Conservation (phyloP, 2,888 invertebrate species). For the Patella depressa region DNA sequence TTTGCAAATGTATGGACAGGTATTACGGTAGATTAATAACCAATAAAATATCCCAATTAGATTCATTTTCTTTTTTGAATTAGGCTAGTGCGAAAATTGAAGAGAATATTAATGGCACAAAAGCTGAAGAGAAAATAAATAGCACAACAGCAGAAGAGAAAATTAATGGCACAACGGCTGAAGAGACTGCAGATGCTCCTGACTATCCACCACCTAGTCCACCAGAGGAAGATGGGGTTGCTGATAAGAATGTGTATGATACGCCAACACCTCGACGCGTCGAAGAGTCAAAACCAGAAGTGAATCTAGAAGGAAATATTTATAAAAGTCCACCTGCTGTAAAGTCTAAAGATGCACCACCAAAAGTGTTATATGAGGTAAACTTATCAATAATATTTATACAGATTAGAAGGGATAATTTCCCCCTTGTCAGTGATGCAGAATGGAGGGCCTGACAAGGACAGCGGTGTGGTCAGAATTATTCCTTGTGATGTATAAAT, state of each 20-base stretch:
- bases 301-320: constrained; percentile 6
- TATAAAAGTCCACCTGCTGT: constrained; percentile 54
- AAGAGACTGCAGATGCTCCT: constrained; percentile 22
- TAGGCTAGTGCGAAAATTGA: constrained; percentile 7
- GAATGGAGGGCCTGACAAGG: too few relatives aligned
- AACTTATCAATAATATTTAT: constrained; percentile 11
- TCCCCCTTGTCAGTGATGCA: too few relatives aligned
- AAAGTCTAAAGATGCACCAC: constrained; percentile 47
- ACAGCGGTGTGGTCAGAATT: too few relatives aligned
- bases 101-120: background rate
- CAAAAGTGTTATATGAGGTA: constrained; percentile 45
- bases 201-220: constrained; percentile 35
- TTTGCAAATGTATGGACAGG: too few relatives aligned
- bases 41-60: too few relatives aligned
- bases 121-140: background rate
- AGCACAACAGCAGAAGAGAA: constrained; percentile 7
- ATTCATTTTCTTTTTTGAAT: too few relatives aligned
- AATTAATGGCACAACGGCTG: constrained; percentile 16
- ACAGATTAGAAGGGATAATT: background rate
- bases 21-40: too few relatives aligned
- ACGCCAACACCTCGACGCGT: background rate
- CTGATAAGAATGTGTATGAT: constrained; percentile 44
- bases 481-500: too few relatives aligned
- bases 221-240: constrained; percentile 21
- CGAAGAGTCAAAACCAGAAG: constrained; percentile 6